Evolutionary conservation across 2,888 invertebrate species (phyloP), one percentile per base, ranked within the genome.

Genomic region (Harmothoe impar): DNA sequence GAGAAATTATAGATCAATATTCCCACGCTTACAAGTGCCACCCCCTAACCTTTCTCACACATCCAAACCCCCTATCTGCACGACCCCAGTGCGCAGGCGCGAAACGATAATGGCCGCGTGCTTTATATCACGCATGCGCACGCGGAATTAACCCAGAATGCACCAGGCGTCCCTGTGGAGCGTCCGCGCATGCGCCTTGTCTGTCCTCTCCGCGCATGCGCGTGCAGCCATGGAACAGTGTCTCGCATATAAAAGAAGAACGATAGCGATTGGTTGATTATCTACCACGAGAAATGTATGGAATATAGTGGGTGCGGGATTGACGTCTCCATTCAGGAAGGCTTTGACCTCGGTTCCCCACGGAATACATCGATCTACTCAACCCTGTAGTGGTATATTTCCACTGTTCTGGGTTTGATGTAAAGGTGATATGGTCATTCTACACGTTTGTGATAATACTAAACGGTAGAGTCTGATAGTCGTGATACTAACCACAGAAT

Each of bases 1-100:
- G 35, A 43, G 35, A 81, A 81, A 81, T 81, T 81, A 81, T 81
- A 81, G 81, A 81, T 81, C 81, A 81, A 81, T 81, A 81, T 81
- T 81, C 81, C 25, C 81, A 33, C 43, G 81, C 29, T 25, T 72
- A 81, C 81, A 35, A 23, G 43, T 20, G 23, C 3, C 35, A 3
- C 43, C 35, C 43, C 81, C 81, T 43, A 7, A 31, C 77, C 77
- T 17, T 15, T 25, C 77, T 29, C 25, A 31, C 77, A 43, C 43
- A 43, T 43, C 43, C 43, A 25, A 62, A 43, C 33, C 81, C 35
- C 7, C 81, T 20, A 81, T 35, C 43, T 20, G 15, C 81, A n/a
- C 81, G 35, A 81, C 81, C 81, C 43, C 81, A 81, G 81, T 35
- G 3, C 23, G 43, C 81, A 35, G 81, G 81, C 43, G 81, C 81